phyloP scores from a whole-genome alignment of 2,797 vertebrate genomes.

The Bryconaethiops microstoma region DNA sequence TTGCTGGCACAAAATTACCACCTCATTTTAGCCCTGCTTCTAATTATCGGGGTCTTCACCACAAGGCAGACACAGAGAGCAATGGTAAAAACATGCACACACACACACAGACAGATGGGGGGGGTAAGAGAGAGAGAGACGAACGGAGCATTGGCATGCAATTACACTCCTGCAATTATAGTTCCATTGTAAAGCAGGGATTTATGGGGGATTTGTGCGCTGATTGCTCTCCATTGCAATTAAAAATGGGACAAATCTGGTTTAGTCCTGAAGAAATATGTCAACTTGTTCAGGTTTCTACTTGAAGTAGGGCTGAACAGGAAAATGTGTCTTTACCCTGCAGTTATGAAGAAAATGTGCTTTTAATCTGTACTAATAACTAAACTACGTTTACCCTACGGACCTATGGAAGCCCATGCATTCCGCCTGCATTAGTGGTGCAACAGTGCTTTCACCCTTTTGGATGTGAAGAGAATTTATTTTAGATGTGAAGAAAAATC shows the following conservation, averaged over 20 bases:
- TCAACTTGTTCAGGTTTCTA: constrained; percentile 22
- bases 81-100: constrained; percentile 35
- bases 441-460: neutral
- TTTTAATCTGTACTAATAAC: neutral
- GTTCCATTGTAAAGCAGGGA: constrained; percentile 79
- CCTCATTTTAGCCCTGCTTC: constrained; percentile 78
- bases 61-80: constrained; percentile 74
- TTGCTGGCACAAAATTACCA: constrained; percentile 82
- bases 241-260: constrained; percentile 79
- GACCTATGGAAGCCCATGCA: neutral
- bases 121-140: constrained; percentile 23
- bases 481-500: too few species aligned
- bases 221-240: constrained; percentile 79
- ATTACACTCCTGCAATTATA: constrained; percentile 86
- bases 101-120: constrained; percentile 35
- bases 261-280: constrained; percentile 65
- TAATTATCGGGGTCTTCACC: constrained; percentile 83
- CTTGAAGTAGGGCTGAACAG: neutral
- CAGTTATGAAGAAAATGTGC: neutral
- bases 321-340: neutral
- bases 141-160: constrained; percentile 79
- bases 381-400: neutral
- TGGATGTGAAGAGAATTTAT: too few species aligned
- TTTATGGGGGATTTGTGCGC: constrained; percentile 80
- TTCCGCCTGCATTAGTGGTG: neutral